Conservation (phyloP, 2,113 vertebrate genomes). For the Pipa parva region DNA sequence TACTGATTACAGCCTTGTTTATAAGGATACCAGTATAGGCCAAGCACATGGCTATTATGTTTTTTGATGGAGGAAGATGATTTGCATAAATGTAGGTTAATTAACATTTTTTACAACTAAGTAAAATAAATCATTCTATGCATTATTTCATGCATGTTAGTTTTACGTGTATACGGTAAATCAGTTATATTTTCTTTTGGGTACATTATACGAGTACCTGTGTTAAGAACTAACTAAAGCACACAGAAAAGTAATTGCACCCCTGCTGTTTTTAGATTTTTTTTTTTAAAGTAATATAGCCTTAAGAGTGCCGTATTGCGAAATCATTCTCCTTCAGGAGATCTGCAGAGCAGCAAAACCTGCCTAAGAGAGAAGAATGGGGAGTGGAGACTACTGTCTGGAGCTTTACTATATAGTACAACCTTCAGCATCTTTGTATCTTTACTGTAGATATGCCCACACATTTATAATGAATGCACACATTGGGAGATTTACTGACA, state of each 20-base stretch:
- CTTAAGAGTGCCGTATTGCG: conserved; percentile 67
- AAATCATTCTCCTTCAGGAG: conserved; percentile 63
- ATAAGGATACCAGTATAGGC: not conserved
- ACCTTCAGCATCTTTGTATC: too few species aligned
- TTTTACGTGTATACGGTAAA: not conserved
- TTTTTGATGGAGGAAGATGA: too few species aligned
- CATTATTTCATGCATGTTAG: not conserved
- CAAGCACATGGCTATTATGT: too few species aligned
- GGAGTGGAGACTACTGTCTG: conserved; percentile 7
- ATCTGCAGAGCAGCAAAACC: conserved; percentile 63
- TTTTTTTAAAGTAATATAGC: conserved; percentile 56
- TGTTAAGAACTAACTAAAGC: not conserved
- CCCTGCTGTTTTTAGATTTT: conserved; percentile 35
- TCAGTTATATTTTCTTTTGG: not conserved
- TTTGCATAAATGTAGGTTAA: too few species aligned
- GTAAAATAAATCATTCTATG: too few species aligned
- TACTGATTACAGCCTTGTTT: not conserved
- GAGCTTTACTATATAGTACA: too few species aligned
- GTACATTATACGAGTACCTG: conserved; percentile 1
- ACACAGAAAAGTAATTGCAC: not conserved
- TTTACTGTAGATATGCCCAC: too few species aligned
- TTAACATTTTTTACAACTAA: too few species aligned
- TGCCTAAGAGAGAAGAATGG: conserved; percentile 14
- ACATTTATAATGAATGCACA: too few species aligned
- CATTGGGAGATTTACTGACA: too few species aligned